These are phyloP conservation scores for Phalacrocorax brasilianus DNA, from an alignment of 2,113 vertebrate genomes.

Conservation along the genomic window DNA sequence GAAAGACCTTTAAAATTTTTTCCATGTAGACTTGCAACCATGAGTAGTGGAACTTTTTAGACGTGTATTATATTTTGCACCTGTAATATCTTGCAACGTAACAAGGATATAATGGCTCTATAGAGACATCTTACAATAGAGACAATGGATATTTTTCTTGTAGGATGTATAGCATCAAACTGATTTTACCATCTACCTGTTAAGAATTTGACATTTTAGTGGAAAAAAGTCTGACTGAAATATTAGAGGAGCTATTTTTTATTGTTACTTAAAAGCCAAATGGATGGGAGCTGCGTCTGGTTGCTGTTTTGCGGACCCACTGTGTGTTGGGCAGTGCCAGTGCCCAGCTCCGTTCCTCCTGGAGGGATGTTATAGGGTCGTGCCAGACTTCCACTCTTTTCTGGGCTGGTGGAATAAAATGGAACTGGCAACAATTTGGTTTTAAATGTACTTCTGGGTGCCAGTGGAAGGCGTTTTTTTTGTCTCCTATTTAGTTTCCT, in stretches of 20 bases:
- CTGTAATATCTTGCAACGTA: not conserved
- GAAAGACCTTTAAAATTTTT: not conserved
- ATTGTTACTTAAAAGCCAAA: not conserved
- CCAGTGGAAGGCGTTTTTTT: not conserved
- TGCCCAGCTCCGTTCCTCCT: not conserved
- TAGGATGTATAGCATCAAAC: not conserved
- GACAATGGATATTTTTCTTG: not conserved
- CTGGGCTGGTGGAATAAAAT: not conserved
- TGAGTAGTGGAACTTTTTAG: not conserved
- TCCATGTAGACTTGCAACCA: not conserved
- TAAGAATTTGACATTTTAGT: not conserved
- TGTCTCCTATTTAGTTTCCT: not conserved
- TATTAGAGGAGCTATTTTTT: not conserved
- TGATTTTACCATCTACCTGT: not conserved
- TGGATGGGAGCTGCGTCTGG: not conserved
- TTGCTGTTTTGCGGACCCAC: not conserved
- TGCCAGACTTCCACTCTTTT: not conserved
- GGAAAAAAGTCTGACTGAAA: not conserved
- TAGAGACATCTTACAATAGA: not conserved
- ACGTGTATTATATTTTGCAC: not conserved
- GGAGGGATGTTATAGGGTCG: not conserved
- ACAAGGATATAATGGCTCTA: not conserved
- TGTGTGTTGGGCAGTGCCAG: not conserved
- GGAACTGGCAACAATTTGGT: rapidly evolving
- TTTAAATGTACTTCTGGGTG: not conserved